Percentiles rank a stretch among this genome's conserved stretches.
phyloP scores from a whole-genome alignment of 2,797 vertebrate species.

The Mus minutoides region DNA sequence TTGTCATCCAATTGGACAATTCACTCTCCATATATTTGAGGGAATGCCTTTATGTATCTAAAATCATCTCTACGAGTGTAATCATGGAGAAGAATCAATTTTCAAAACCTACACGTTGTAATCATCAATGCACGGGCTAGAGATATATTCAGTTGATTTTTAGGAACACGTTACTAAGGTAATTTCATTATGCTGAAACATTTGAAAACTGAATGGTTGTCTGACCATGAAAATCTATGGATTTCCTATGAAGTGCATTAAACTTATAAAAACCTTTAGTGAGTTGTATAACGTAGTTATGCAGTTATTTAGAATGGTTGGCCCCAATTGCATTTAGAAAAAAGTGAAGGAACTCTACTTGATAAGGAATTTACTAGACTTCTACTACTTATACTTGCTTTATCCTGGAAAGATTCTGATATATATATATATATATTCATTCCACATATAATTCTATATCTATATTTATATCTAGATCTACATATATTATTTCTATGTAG shows the following conservation, averaged over 20 bases:
- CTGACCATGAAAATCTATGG: background rate
- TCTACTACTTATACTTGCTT: background rate
- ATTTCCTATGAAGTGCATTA: background rate
- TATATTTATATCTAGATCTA: no score
- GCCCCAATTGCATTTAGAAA: background rate
- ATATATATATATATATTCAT: background rate
- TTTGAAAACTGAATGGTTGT: slow-evolving; percentile 50
- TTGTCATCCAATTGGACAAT: slow-evolving; percentile 53
- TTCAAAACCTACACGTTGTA: background rate
- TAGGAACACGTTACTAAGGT: slow-evolving; percentile 29
- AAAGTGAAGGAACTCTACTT: background rate
- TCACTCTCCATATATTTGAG: background rate
- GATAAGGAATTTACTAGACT: background rate
- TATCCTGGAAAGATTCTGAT: background rate
- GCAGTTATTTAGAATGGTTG: background rate
- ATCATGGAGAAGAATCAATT: slow-evolving; percentile 44
- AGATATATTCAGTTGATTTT: slow-evolving; percentile 51
- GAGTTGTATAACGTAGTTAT: background rate
- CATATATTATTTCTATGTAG: no score
- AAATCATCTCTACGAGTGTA: slow-evolving; percentile 46
- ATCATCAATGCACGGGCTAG: slow-evolving; percentile 40
- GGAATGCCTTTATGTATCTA: slow-evolving; percentile 28
- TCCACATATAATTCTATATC: no score
- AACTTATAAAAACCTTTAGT: background rate
- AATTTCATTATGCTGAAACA: slow-evolving; percentile 14